These are phyloP conservation scores for Chironomus striatipennis DNA, from an alignment of 1,140 invertebrate species.

Conservation along the genomic window DNA sequence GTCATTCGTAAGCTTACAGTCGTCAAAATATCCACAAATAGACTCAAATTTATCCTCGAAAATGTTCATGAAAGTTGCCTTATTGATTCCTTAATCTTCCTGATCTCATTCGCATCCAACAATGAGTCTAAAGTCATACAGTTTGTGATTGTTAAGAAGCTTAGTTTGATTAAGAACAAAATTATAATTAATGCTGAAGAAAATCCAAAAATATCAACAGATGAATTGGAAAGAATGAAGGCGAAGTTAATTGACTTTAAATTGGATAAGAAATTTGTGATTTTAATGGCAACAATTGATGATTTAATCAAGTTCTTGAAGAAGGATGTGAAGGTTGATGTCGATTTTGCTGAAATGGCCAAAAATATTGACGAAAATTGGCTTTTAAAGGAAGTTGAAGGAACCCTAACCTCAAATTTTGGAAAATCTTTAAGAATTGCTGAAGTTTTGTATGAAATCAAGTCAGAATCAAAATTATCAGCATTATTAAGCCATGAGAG, in stretches of 20 bases:
- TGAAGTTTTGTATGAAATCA: conserved; percentile 35
- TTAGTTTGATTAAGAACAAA: not conserved
- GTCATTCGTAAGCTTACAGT: not conserved
- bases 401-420: not conserved
- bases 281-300: not conserved
- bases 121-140: not conserved
- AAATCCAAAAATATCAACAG: too few species aligned
- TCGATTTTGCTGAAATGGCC: not conserved
- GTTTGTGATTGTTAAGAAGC: not conserved
- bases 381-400: conserved; percentile 29
- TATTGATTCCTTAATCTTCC: not conserved
- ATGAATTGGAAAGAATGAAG: not conserved
- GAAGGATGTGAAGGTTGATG: not conserved
- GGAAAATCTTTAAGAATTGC: conserved; percentile 27
- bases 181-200: not conserved
- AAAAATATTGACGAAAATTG: conserved; percentile 36
- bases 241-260: not conserved
- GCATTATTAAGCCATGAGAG: conserved; percentile 31
- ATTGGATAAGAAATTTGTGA: not conserved
- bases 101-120: not conserved
- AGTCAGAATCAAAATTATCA: conserved; percentile 36
- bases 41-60: not conserved
- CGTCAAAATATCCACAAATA: not conserved
- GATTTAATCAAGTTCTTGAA: not conserved
- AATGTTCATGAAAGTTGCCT: not conserved